Conservation (phyloP, 1,140 invertebrate species). For the Euglossa dilemma region DNA sequence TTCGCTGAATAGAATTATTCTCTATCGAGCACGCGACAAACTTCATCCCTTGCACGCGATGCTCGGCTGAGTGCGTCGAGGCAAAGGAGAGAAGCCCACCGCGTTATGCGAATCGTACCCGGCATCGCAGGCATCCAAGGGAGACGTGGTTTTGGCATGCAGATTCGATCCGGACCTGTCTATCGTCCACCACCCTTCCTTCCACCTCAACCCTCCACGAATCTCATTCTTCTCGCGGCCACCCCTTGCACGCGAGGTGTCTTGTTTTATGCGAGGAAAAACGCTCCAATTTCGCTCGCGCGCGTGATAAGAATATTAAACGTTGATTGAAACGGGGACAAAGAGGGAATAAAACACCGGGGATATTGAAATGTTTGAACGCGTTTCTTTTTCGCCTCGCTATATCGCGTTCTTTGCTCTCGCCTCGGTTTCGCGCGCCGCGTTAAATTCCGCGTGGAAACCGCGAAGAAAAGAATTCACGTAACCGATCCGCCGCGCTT, state of each 20-base stretch:
- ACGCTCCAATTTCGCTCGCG: too few species aligned
- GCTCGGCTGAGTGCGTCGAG: slow-evolving; percentile 59
- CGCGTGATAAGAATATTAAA: too few species aligned
- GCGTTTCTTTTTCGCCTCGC: too few species aligned
- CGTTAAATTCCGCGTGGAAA: too few species aligned
- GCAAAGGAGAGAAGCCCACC: slow-evolving; percentile 60
- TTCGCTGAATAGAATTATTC: slow-evolving; percentile 66
- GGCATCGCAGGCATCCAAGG: slow-evolving; percentile 45
- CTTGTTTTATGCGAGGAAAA: slow-evolving; percentile 13
- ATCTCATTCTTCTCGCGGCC: slow-evolving; percentile 6
- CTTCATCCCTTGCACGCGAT: slow-evolving; percentile 59
- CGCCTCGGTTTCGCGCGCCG: too few species aligned
- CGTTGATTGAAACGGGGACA: too few species aligned
- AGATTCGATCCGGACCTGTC: slow-evolving; percentile 66
- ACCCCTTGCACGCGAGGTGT: slow-evolving; percentile 52
- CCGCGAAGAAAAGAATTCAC: too few species aligned
- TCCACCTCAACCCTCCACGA: slow-evolving; percentile 7
- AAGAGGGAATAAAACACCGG: too few species aligned
- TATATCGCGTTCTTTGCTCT: too few species aligned
- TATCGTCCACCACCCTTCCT: slow-evolving; percentile 37
- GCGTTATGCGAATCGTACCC: slow-evolving; percentile 34
- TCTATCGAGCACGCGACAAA: slow-evolving; percentile 63
- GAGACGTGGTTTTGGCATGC: slow-evolving; percentile 70
- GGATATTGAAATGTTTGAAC: too few species aligned
- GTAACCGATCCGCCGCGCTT: too few species aligned